Percentiles rank a stretch among this genome's conserved stretches.
Evolutionary conservation across 2,797 vertebrate genomes (phyloP).

Genomic region (Hyperoplus lanceolatus): DNA sequence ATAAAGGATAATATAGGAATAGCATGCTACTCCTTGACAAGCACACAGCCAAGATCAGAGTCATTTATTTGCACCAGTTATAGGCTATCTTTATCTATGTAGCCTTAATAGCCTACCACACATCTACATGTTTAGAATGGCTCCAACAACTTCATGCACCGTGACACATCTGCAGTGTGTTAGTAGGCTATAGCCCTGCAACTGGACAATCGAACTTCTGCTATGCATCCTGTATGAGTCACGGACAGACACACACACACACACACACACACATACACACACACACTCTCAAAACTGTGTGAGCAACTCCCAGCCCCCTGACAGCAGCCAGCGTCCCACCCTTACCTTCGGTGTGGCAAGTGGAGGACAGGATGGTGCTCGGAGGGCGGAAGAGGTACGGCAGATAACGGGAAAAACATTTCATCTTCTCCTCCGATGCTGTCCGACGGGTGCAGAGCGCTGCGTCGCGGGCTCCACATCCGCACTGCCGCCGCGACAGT

Average conservation of each 20-base stretch:
- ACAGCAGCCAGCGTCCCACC: conserved; percentile 69
- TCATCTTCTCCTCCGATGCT: conserved; percentile 91
- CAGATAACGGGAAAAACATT: conserved; percentile 97
- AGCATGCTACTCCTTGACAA: conserved; percentile 26
- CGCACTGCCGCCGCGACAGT: conserved; percentile 80
- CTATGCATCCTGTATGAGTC: conserved; percentile 36
- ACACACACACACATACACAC: conserved; percentile 45
- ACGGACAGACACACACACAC: conserved; percentile 17
- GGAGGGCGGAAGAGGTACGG: conserved; percentile 96
- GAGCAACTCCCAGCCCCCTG: conserved; percentile 63
- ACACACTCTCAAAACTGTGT: conserved; percentile 65
- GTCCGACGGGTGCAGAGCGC: conserved; percentile 73
- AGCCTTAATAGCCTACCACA: conserved; percentile 1
- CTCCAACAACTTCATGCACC: conserved; percentile 63
- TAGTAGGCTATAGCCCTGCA: conserved; percentile 10
- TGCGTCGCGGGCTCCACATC: conserved; percentile 84
- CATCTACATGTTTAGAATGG: conserved; percentile 30
- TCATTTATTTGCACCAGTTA: conserved; percentile 9
- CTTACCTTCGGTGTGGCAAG: conserved; percentile 97
- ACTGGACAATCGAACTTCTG: conserved; percentile 66
- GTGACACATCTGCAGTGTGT: conserved; percentile 48
- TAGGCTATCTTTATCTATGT: conserved; percentile 17
- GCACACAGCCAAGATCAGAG: conserved; percentile 24
- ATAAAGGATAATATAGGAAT: conserved; percentile 39
- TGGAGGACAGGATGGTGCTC: conserved; percentile 94